Evolutionary conservation across 2,888 invertebrate species (phyloP).

Genomic region (Tortricodes alternella): DNA sequence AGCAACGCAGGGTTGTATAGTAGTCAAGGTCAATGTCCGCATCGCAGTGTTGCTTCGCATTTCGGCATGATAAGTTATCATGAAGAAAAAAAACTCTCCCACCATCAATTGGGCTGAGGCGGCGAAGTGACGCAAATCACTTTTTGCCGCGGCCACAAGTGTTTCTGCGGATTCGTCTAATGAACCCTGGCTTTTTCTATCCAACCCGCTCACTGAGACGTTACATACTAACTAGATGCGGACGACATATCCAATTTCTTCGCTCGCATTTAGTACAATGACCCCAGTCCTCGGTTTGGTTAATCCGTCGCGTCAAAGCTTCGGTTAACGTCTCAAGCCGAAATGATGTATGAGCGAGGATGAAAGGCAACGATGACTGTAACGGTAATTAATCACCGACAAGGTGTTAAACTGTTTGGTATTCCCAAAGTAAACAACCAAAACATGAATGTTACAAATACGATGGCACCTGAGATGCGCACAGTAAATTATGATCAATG

Average conservation of each 20-base stretch:
- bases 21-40: conserved; percentile 74
- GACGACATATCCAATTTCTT: conserved; percentile 62
- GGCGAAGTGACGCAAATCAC: conserved; percentile 68
- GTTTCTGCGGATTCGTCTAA: conserved; percentile 59
- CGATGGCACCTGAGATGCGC: neutral
- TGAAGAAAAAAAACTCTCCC: conserved; percentile 66
- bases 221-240: conserved; percentile 52
- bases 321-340: conserved; percentile 23
- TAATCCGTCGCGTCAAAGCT: conserved; percentile 36
- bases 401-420: conserved; percentile 11
- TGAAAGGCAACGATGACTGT: conserved; percentile 17
- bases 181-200: conserved; percentile 54
- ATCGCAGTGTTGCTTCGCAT: conserved; percentile 57
- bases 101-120: conserved; percentile 55
- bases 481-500: conserved; percentile 9
- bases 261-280: conserved; percentile 50
- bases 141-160: conserved; percentile 62
- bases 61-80: conserved; percentile 71
- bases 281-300: conserved; percentile 51
- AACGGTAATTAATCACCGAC: conserved; percentile 20
- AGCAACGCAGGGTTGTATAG: conserved; percentile 66
- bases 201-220: conserved; percentile 54
- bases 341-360: conserved; percentile 25
- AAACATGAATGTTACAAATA: neutral
- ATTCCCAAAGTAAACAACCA: neutral